Evolutionary conservation across 2,797 vertebrate species (phyloP), one percentile per base, ranked within the genome.

Genomic region (Sebastes taczanowskii): DNA sequence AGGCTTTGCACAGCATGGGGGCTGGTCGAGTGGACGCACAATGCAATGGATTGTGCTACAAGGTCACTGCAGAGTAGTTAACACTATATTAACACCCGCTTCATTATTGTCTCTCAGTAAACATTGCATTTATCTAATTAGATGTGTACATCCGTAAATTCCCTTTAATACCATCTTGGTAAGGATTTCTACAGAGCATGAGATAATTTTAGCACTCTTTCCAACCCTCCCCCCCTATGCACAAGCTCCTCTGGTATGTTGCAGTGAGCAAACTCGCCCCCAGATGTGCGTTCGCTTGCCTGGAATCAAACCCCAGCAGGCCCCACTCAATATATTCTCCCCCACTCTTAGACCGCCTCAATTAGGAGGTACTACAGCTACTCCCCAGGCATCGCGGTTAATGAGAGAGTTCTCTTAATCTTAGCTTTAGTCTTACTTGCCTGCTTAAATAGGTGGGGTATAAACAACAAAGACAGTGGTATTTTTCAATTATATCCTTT

Each of bases 381-480:
- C 63, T 87, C 84, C 87, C 87, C 38, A 61, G 87, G 66, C 86
- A 27, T 86, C 9, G 16, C 73, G 27, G 58, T 67, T 89, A 90
- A 91, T 89, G 85, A 91, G 85, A 87, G 85, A 82, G 55, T 86
- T 81, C 74, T 80, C 79, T 79, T 86, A 85, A 88, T 85, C 82
- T 86, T 52, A 77, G 87, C 78, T 79, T 85, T 84, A 74, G 77
- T 86, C 68, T 66, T 89, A 68, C 80, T 76, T 76, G 74, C 66
- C 78, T 71, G 71, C 53, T 85, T 82, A 87, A 87, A 80, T 32
- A 77, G 60, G 42, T 14, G 3, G 11, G 68, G 42, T 52, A 71
- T 67, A 82, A 86, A 86, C 75, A 84, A 85, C 74, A 83, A 65
- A 71, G 59, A 78, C 77, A 83, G 71, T 42, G 30, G 34, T 59